Base-by-base conservation (phyloP, 1,140 invertebrate species). In the Drosophila ercepeae region DNA sequence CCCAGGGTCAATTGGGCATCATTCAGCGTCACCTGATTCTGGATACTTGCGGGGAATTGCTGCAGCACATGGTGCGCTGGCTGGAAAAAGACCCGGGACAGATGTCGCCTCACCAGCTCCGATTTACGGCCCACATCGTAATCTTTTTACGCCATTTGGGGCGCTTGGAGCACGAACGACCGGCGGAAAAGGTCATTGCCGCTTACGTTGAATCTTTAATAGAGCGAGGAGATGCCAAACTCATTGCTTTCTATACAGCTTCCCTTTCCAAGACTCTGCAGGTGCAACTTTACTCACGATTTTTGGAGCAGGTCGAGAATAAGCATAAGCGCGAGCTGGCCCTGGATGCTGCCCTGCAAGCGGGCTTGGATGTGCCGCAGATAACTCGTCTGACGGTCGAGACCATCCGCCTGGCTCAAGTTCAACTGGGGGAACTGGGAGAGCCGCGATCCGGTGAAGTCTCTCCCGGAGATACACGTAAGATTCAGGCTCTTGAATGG, bases 401-500 rank as follows among this genome's bases (percentile, higher is more conserved):
- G 81, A 69, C 42, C 5, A 81, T 86, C 19, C 73, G 82, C 0
- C n/a, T 55, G 4, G 95, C 94, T 84, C 95, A 97, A 41, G 92
- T 94, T 44, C 90, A 53, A 5, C 49, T 54, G 4, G 82, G 36
- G 39, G 52, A 65, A 14, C 46, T 81, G 1, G 60, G 61, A 0
- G 72, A 78, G 41, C 65, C 71, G 2, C 60, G 21, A 0, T 51
- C 78, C 0, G 76, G 83, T 1, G 71, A 82, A 11, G 70, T 91
- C n/a, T 78, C 82, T 0, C 71, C 55, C 0, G 18, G 34, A 1
- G 90, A 91, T 59, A 75, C 78, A 39, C 78, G 70, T n/a, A 91
- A 97, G 92, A 97, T 98, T 48, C 94, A 95, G 48, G 95, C 96
- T 1, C 92, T 99, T 2, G 97, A 98, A 86, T 98, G 97, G 97